Evolutionary conservation across 2,888 invertebrate species (phyloP).

Genomic region (Agrochola litura): DNA sequence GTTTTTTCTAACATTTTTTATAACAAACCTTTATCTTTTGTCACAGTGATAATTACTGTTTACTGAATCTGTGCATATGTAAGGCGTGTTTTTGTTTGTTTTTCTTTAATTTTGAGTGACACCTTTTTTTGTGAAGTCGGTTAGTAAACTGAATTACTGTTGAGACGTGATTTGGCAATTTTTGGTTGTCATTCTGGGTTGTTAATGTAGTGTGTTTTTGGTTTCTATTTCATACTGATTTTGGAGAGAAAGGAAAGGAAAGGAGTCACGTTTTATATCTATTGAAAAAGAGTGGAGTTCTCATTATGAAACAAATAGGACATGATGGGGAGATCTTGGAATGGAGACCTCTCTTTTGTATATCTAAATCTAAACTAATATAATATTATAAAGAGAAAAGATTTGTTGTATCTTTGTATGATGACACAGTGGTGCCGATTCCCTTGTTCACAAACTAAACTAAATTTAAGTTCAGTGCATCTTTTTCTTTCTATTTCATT

Average conservation of each 20-base stretch:
- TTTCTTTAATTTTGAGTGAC: constrained; percentile 59
- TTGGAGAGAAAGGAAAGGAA: constrained; percentile 13
- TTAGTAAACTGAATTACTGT: constrained; percentile 18
- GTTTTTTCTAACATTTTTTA: constrained; percentile 69
- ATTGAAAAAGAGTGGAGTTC: neutral
- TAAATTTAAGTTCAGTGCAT: too few relatives aligned
- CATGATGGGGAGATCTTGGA: neutral
- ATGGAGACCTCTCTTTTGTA: neutral
- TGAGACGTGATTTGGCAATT: constrained; percentile 52
- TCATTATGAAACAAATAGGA: neutral
- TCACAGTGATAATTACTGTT: constrained; percentile 77
- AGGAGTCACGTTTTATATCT: neutral
- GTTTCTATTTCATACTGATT: constrained; percentile 33
- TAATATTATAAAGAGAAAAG: too few relatives aligned
- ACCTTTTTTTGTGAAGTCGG: constrained; percentile 48
- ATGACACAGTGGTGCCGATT: too few relatives aligned
- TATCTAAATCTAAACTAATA: neutral
- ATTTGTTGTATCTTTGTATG: too few relatives aligned
- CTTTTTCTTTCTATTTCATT: too few relatives aligned
- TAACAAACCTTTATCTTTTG: constrained; percentile 68
- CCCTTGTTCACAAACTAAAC: too few relatives aligned
- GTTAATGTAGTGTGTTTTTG: neutral
- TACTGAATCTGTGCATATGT: constrained; percentile 50
- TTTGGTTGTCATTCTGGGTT: constrained; percentile 14
- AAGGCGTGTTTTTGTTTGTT: constrained; percentile 63